Evolutionary conservation across 92 coral and sea anemone genomes (phyloP), one percentile per base, ranked within the genome.

Genomic region (Virgularia gustaviana): DNA sequence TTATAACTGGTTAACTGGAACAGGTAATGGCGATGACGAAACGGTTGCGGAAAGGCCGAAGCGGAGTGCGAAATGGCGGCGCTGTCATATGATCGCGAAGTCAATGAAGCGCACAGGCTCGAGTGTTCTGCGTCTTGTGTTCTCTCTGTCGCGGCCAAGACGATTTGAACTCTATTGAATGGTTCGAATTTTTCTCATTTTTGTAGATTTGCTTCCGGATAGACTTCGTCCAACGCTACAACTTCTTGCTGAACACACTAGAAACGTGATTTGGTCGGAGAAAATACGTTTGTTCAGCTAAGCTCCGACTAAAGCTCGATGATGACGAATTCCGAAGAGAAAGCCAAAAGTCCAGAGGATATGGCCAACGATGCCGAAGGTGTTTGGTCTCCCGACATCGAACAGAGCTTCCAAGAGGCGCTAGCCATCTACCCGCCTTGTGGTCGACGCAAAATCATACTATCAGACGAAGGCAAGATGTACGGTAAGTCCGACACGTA

Each of bases 321-420:
- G 15, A 92, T 92, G 98, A 71, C 91, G 71, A 90, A 91, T 78
- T 89, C 95, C 73, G 98, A 92, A 54, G 96, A 87, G 85, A 88
- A 90, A 63, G 88, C 95, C 34, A 92, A 92, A 77, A 84, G 94
- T 65, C 98, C 98, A 54, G 96, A 81, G 76, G 98, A 92, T 80
- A 92, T 92, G 98, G 98, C 98, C 25, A 89, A 85, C 73, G 98
- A 92, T 89, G 98, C 98, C 78, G 98, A 92, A 82, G 98, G 98
- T 65, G 98, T 92, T 68, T 92, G 98, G 98, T 89, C 96, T 49
- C 98, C 98, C 28, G 98, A 92, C 71, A 92, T 92, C 36, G 98
- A 92, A 61, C 98, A 92, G 54, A 89, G 96, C 43, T 92, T 92
- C 75, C 98, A 92, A 83, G 98, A 92, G 70, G 98, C 98, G 9